phyloP scores from a whole-genome alignment of 92 coral and sea anemone genomes.

The Porites rus region DNA sequence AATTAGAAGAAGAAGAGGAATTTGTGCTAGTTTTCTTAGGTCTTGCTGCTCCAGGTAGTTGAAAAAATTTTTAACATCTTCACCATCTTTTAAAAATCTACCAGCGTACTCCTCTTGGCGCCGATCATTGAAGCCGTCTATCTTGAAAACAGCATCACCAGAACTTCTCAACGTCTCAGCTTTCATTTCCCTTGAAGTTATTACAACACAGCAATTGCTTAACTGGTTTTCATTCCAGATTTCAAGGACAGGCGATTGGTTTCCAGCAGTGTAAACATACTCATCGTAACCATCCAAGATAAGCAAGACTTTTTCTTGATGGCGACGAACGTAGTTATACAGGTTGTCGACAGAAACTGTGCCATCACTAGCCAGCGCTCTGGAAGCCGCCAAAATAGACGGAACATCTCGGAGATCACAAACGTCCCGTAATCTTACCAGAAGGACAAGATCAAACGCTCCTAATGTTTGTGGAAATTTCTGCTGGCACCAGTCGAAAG shows the following conservation, averaged over 20 bases:
- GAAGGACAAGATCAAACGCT: conserved; percentile 3
- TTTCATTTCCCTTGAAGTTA: neutral
- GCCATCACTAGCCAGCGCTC: neutral
- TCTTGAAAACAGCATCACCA: neutral
- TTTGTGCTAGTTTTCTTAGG: neutral
- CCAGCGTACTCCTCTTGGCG: neutral
- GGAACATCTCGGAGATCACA: neutral
- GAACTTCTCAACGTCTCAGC: neutral
- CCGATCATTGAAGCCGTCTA: neutral
- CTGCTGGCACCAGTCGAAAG: conserved; percentile 1
- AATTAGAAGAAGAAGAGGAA: conserved; percentile 16
- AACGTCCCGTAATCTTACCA: neutral
- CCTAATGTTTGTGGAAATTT: neutral
- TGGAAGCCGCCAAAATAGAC: neutral
- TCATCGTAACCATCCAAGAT: conserved; percentile 30
- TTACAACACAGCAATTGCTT: neutral
- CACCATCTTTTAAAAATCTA: neutral
- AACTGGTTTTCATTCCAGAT: neutral
- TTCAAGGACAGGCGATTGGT: neutral
- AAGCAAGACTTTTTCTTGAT: conserved; percentile 14
- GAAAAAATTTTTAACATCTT: neutral
- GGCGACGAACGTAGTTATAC: neutral
- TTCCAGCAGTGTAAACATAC: neutral
- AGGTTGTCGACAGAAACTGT: neutral
- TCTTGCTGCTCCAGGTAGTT: neutral